Percentiles rank a stretch among this genome's conserved stretches.
Evolutionary conservation across 2,797 vertebrate genomes (phyloP).

Genomic region (Rhyacichthys aspro): DNA sequence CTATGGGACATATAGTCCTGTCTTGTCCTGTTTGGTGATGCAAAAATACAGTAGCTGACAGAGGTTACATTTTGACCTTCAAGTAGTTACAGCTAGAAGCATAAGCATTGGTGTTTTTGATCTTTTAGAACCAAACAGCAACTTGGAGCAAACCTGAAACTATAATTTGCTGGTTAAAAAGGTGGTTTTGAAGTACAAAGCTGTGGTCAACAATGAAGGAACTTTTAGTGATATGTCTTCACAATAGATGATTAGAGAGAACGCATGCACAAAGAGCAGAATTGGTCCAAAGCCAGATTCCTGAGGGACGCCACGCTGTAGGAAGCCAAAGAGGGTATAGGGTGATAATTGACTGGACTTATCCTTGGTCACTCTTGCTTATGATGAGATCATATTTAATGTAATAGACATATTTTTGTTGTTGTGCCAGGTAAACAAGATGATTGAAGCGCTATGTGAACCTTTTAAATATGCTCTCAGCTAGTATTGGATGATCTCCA

Average conservation of each 20-base stretch:
- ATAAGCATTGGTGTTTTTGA: too few species aligned
- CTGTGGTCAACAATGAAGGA: too few species aligned
- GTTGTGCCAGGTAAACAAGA: neutral
- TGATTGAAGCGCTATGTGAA: constrained; percentile 13
- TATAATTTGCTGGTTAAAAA: too few species aligned
- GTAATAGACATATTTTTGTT: neutral
- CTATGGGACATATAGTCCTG: too few species aligned
- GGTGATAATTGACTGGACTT: constrained; percentile 5
- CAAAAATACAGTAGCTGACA: too few species aligned
- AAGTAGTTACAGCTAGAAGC: too few species aligned
- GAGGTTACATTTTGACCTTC: too few species aligned
- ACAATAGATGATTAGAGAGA: neutral
- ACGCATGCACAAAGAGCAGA: neutral
- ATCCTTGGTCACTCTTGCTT: constrained; percentile 1
- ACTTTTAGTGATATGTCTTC: too few species aligned
- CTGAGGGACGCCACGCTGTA: neutral
- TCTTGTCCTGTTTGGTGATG: too few species aligned
- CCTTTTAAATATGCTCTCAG: constrained; percentile 10
- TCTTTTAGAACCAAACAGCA: too few species aligned
- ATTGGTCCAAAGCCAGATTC: neutral
- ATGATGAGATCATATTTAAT: neutral
- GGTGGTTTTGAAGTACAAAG: too few species aligned
- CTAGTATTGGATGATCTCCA: constrained; percentile 17
- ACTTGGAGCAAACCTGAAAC: too few species aligned
- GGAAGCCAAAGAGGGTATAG: neutral